A percentile compares a stretch with the other conserved stretches of the same genome.
Evolutionary conservation across 2,888 invertebrate genomes (phyloP).

Genomic region (Bombyx huttoni): DNA sequence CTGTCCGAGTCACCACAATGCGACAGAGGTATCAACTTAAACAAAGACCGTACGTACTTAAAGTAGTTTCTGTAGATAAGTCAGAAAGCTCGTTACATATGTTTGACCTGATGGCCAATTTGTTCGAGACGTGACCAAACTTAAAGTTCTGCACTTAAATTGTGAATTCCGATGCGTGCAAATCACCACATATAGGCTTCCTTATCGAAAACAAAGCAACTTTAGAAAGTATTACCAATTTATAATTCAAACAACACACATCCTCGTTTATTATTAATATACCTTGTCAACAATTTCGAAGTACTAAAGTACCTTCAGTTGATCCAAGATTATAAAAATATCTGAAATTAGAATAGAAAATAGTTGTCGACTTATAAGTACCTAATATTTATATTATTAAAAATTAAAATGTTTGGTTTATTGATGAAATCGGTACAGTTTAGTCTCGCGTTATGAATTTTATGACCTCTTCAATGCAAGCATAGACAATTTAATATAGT

Average conservation of each 20-base stretch:
- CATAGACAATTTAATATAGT: too few species aligned
- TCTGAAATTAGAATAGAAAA: not conserved
- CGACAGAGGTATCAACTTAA: slow-evolving; percentile 66
- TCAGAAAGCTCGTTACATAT: slow-evolving; percentile 15
- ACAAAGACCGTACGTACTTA: slow-evolving; percentile 60
- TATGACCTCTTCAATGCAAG: too few species aligned
- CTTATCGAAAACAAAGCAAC: slow-evolving; percentile 35
- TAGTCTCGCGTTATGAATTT: too few species aligned
- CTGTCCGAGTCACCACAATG: slow-evolving; percentile 35
- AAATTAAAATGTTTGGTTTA: too few species aligned
- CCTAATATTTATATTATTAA: too few species aligned
- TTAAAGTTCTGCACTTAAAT: slow-evolving; percentile 22
- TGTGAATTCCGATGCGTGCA: slow-evolving; percentile 27
- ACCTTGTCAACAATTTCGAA: not conserved
- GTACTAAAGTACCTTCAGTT: not conserved
- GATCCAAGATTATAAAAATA: not conserved
- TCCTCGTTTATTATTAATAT: slow-evolving; percentile 23
- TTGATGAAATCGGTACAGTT: too few species aligned
- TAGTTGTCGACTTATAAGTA: too few species aligned
- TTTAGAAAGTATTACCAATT: slow-evolving; percentile 36
- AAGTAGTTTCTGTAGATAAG: slow-evolving; percentile 13
- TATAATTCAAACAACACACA: slow-evolving; percentile 41
- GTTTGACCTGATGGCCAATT: slow-evolving; percentile 27
- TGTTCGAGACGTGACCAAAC: slow-evolving; percentile 22
- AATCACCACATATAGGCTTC: slow-evolving; percentile 26